These are phyloP conservation scores for Lycocorax pyrrhopterus DNA, from an alignment of 2,113 vertebrate genomes.

Conservation along the genomic window DNA sequence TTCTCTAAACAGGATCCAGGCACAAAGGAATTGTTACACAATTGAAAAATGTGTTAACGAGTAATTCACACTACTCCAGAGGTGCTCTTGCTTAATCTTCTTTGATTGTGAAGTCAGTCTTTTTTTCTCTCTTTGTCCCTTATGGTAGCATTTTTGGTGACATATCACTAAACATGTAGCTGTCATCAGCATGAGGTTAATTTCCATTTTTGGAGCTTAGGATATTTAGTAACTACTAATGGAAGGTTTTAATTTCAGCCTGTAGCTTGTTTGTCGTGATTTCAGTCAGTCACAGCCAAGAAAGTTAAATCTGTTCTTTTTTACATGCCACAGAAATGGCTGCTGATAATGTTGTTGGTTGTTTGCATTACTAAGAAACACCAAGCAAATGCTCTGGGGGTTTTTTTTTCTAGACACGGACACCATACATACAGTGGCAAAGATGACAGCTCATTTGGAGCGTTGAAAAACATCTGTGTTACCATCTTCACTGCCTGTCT, in stretches of 20 bases:
- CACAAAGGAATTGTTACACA: neutral
- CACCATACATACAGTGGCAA: neutral
- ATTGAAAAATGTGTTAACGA: neutral
- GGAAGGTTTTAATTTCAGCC: neutral
- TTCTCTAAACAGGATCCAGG: neutral
- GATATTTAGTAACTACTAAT: neutral
- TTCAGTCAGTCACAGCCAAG: neutral
- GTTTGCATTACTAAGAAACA: neutral
- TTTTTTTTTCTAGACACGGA: neutral
- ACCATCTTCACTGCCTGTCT: neutral
- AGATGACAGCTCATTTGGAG: neutral
- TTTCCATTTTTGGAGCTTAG: neutral
- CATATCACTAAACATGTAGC: neutral
- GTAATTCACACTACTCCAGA: neutral
- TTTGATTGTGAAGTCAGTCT: neutral
- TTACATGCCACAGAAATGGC: accelerated
- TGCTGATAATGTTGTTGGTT: neutral
- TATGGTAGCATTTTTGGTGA: neutral
- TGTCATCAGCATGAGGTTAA: neutral
- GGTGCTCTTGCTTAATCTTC: neutral
- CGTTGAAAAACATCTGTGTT: neutral
- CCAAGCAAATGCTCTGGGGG: neutral
- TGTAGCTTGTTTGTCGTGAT: neutral
- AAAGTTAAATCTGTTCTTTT: neutral
- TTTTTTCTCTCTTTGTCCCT: neutral